Percentiles rank a stretch among this genome's conserved stretches.
These are phyloP conservation scores for Xylocopa sonorina DNA, from an alignment of 1,140 invertebrate species.

Conservation along the genomic window DNA sequence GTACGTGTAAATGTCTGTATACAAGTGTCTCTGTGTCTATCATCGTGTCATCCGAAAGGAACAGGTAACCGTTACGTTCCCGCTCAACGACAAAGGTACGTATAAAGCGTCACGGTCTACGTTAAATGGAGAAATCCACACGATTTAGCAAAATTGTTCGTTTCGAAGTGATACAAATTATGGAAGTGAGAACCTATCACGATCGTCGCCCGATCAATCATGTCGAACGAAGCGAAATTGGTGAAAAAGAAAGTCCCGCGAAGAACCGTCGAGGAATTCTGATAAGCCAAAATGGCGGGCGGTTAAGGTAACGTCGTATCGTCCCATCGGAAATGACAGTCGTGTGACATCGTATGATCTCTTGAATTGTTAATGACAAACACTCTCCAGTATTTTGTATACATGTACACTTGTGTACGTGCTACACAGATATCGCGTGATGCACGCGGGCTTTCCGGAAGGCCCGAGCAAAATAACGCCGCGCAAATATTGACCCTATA, in stretches of 20 bases:
- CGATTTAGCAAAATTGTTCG: neutral
- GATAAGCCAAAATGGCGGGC: neutral
- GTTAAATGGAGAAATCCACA: neutral
- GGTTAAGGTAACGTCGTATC: conserved; percentile 7
- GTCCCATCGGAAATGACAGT: conserved; percentile 1
- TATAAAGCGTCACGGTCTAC: neutral
- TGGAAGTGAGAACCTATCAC: conserved; percentile 22
- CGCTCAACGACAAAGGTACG: conserved; percentile 30
- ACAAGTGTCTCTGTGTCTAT: neutral
- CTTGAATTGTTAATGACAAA: neutral
- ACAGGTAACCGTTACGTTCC: conserved; percentile 42
- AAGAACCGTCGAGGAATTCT: neutral
- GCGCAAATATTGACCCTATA: conserved; percentile 62
- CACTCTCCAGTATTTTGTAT: neutral
- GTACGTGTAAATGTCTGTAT: neutral
- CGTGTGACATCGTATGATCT: neutral
- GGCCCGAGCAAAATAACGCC: conserved; percentile 44
- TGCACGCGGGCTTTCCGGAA: conserved; percentile 35
- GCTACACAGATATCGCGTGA: conserved; percentile 3
- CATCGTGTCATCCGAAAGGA: conserved; percentile 34
- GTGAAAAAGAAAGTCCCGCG: neutral
- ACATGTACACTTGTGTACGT: neutral
- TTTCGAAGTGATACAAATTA: neutral
- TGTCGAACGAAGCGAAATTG: neutral
- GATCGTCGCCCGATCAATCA: neutral